Evolutionary conservation across 2,888 invertebrate genomes (phyloP).

Genomic region (Pristionchus fissidentatus): DNA sequence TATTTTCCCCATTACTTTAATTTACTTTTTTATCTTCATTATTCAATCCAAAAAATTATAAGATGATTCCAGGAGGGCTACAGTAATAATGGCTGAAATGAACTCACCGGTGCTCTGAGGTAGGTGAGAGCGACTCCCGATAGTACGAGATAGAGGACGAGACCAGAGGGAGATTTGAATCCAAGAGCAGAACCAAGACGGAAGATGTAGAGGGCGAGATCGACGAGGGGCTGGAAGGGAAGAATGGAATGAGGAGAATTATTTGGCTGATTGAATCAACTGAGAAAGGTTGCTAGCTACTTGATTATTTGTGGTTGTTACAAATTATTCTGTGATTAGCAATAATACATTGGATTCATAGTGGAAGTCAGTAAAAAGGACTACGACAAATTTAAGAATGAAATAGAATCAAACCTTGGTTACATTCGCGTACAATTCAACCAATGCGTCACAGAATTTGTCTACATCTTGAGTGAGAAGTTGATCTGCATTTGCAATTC

Average conservation of each 20-base stretch:
- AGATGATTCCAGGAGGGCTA: not conserved
- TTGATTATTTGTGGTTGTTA: too few relatives aligned
- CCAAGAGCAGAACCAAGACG: constrained; percentile 89
- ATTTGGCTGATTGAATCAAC: too few relatives aligned
- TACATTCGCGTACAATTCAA: constrained; percentile 95
- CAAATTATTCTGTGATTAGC: too few relatives aligned
- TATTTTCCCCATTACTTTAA: constrained; percentile 86
- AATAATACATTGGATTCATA: too few relatives aligned
- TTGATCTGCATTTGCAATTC: constrained; percentile 96
- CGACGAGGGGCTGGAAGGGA: constrained; percentile 84
- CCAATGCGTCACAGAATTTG: constrained; percentile 94
- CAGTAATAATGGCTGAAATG: not conserved
- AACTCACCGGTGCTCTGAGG: constrained; percentile 67
- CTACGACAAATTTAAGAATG: not conserved
- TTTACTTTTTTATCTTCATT: too few relatives aligned
- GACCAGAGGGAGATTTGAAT: constrained; percentile 87
- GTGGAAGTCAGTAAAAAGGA: not conserved
- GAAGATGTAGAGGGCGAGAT: constrained; percentile 93
- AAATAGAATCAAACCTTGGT: constrained; percentile 82
- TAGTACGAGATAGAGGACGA: constrained; percentile 89
- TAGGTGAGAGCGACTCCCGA: constrained; percentile 89
- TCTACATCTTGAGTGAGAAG: constrained; percentile 97
- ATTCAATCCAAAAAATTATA: constrained; percentile 38
- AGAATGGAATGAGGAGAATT: too few relatives aligned
- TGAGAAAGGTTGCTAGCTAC: too few relatives aligned